Percentiles rank a stretch among this genome's conserved stretches.
phyloP scores from a whole-genome alignment of 2,113 vertebrate species.

The Cnemophilus loriae region DNA sequence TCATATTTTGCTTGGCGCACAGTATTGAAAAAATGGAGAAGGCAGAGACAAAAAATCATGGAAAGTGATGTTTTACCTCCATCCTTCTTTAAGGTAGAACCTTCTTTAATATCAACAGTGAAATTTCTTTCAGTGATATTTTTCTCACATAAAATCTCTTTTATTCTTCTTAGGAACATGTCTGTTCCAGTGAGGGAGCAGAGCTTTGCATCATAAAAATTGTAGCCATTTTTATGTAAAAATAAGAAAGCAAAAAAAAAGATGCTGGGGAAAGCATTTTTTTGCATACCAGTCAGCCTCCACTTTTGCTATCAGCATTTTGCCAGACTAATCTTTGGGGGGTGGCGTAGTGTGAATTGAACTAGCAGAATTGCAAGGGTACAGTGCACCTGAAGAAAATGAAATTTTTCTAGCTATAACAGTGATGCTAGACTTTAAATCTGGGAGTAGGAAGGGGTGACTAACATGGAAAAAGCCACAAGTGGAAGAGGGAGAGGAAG shows the following conservation, averaged over 20 bases:
- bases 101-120: not conserved
- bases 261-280: rapidly evolving
- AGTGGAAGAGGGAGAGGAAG: not conserved
- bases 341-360: not conserved
- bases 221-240: not conserved
- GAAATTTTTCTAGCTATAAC: not conserved
- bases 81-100: not conserved
- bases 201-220: not conserved
- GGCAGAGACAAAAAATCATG: not conserved
- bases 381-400: not conserved
- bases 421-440: not conserved
- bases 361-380: not conserved
- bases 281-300: not conserved
- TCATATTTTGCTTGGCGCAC: not conserved
- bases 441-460: not conserved
- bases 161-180: not conserved
- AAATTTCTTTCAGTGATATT: not conserved
- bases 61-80: not conserved
- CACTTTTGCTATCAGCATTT: not conserved
- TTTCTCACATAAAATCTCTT: not conserved
- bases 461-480: not conserved
- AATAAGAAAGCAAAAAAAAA: not conserved
- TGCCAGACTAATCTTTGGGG: not conserved
- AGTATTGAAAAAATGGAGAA: not conserved
- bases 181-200: not conserved